These are phyloP conservation scores for Drosophila setosimentum DNA, from an alignment of 2,888 invertebrate species.

Conservation along the genomic window DNA sequence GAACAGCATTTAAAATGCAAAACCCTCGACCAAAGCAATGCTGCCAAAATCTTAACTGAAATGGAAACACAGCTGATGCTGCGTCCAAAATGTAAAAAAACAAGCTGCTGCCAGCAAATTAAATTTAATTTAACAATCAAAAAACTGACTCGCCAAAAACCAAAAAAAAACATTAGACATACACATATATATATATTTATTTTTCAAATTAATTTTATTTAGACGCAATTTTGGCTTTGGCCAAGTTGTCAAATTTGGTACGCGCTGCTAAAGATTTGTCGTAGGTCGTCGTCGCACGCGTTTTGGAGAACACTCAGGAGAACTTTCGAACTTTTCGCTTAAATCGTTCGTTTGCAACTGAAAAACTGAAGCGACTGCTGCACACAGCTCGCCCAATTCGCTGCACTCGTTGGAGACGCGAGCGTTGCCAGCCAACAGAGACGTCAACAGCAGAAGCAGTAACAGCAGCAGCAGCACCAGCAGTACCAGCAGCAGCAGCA, in stretches of 20 bases:
- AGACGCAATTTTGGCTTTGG: conserved; percentile 2
- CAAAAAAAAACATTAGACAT: not conserved
- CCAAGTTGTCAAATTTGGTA: conserved; percentile 16
- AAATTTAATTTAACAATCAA: not conserved
- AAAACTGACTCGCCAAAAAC: not conserved
- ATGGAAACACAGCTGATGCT: conserved; percentile 40
- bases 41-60: not conserved
- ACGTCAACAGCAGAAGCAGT: conserved; percentile 20
- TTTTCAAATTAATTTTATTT: not conserved
- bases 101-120: conserved; percentile 4
- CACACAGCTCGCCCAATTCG: conserved; percentile 64
- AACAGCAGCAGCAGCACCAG: conserved; percentile 18
- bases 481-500: conserved; percentile 13
- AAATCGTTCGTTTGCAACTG: conserved; percentile 84
- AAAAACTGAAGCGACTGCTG: conserved; percentile 82
- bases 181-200: not conserved
- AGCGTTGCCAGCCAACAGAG: conserved; percentile 43
- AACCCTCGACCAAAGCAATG: conserved; percentile 18
- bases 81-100: conserved; percentile 1
- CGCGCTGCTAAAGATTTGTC: conserved; percentile 36
- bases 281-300: conserved; percentile 53
- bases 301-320: conserved; percentile 22
- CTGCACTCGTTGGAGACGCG: conserved; percentile 63
- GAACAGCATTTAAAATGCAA: conserved; percentile 17
- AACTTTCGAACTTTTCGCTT: conserved; percentile 78